phyloP scores from a whole-genome alignment of 2,888 invertebrate species.

The Epistrophe grossulariae region DNA sequence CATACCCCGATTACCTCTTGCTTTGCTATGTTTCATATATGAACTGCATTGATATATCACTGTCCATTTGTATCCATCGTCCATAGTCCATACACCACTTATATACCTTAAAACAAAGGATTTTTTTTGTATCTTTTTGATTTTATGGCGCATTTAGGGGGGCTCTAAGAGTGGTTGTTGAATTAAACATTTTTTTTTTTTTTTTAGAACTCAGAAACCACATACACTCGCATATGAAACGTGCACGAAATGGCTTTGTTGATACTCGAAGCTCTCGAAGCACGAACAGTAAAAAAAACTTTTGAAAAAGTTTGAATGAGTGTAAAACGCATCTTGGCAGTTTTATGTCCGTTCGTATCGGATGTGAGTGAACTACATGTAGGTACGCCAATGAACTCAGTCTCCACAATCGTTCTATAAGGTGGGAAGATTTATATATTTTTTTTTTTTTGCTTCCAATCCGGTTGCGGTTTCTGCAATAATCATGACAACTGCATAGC shows the following conservation, averaged over 20 bases:
- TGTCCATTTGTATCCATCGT: conserved; percentile 35
- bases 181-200: conserved; percentile 29
- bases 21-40: not conserved
- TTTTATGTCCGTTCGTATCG: conserved; percentile 24
- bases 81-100: conserved; percentile 11
- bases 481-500: conserved; percentile 59
- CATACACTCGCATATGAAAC: not conserved
- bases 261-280: not conserved
- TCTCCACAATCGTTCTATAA: not conserved
- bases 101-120: conserved; percentile 41
- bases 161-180: not conserved
- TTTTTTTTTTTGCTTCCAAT: conserved; percentile 3
- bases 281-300: not conserved
- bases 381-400: not conserved
- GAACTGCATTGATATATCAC: conserved; percentile 15
- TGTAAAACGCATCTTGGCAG: conserved; percentile 39
- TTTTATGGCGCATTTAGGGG: conserved; percentile 32
- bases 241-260: not conserved
- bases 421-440: not conserved
- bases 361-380: conserved; percentile 28
- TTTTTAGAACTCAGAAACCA: conserved; percentile 9
- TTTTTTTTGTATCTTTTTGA: conserved; percentile 38
- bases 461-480: conserved; percentile 18
- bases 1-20: not conserved
- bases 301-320: conserved; percentile 32